These are phyloP conservation scores for Saxidomus purpurata DNA, from an alignment of 1,140 invertebrate genomes.

Conservation along the genomic window DNA sequence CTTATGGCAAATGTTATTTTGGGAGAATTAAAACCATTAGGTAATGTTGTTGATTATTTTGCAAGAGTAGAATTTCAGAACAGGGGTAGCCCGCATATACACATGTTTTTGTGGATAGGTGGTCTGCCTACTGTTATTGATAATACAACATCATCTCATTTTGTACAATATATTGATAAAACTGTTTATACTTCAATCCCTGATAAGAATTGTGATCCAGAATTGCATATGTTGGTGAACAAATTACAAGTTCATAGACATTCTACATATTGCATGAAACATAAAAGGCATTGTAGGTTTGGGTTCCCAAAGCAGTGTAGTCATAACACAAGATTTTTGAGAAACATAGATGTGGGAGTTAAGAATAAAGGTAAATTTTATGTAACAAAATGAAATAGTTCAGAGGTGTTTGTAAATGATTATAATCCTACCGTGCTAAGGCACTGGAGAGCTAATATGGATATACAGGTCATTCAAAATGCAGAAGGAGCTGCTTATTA, in stretches of 20 bases:
- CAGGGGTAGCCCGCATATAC: conserved; percentile 31
- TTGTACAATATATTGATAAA: conserved; percentile 37
- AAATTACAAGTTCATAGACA: conserved; percentile 58
- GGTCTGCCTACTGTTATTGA: neutral
- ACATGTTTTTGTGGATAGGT: conserved; percentile 26
- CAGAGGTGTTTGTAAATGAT: too few species aligned
- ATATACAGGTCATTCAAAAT: too few species aligned
- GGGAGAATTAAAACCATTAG: neutral
- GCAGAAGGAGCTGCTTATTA: too few species aligned
- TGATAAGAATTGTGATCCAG: neutral
- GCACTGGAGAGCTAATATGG: too few species aligned
- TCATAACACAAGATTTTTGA: too few species aligned
- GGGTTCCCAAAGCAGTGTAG: too few species aligned
- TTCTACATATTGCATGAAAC: conserved; percentile 19
- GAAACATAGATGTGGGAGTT: too few species aligned
- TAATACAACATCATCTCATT: neutral
- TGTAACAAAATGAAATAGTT: too few species aligned
- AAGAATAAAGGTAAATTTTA: too few species aligned
- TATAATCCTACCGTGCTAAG: too few species aligned
- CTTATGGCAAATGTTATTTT: too few species aligned
- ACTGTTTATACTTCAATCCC: conserved; percentile 37
- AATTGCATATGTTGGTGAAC: conserved; percentile 34
- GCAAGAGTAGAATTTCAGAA: conserved; percentile 33
- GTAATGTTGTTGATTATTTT: conserved; percentile 30
- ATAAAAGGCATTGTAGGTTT: conserved; percentile 16